Evolutionary conservation across 2,888 invertebrate genomes (phyloP).

Genomic region (Muscina levida): DNA sequence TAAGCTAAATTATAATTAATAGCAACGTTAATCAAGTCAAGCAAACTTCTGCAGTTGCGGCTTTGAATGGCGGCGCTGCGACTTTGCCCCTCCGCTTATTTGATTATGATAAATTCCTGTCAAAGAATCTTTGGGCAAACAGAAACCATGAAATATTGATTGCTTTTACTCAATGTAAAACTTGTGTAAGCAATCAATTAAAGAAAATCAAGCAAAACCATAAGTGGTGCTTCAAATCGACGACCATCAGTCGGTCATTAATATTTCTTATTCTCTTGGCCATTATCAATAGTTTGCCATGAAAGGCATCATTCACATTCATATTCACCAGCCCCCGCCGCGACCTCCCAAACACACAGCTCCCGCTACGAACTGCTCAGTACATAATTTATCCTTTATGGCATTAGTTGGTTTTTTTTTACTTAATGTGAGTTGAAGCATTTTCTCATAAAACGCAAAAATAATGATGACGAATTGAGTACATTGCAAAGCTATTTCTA

Average conservation of each 20-base stretch:
- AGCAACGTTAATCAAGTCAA: neutral
- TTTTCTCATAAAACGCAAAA: constrained; percentile 56
- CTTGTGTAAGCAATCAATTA: constrained; percentile 48
- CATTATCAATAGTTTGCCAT: too few species aligned
- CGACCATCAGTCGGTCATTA: neutral
- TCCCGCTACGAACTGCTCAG: too few species aligned
- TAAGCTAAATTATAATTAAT: neutral
- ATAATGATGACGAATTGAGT: constrained; percentile 59
- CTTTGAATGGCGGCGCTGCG: neutral
- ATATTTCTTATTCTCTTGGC: constrained; percentile 19
- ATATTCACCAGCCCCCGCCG: too few species aligned
- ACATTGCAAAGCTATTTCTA: constrained; percentile 51
- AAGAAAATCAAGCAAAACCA: constrained; percentile 30
- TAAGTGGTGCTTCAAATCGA: constrained; percentile 28
- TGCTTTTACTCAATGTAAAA: constrained; percentile 46
- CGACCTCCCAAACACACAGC: too few species aligned
- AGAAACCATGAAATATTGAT: constrained; percentile 31
- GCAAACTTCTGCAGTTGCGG: neutral
- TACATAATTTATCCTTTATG: too few species aligned
- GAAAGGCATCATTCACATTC: too few species aligned
- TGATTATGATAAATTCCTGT: neutral
- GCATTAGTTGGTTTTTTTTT: too few species aligned
- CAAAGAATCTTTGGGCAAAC: neutral
- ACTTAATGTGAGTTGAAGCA: constrained; percentile 45
- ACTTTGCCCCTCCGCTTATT: neutral